A percentile compares a stretch with the other conserved stretches of the same genome.
Evolutionary conservation across 2,888 invertebrate genomes (phyloP).

Genomic region (Drosophila mimetica): DNA sequence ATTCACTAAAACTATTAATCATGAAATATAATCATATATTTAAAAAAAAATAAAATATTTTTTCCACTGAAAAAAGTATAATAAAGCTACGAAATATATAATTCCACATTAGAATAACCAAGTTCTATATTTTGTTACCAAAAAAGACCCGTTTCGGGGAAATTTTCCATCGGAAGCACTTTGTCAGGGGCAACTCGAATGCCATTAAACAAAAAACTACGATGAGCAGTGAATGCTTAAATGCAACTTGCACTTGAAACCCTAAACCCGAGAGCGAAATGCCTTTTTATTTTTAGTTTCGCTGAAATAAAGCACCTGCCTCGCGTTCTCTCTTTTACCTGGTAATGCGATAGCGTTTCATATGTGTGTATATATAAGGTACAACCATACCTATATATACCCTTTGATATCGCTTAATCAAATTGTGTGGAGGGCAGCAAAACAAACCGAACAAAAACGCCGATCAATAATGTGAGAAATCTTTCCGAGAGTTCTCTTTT

Average conservation of each 20-base stretch:
- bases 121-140: not conserved
- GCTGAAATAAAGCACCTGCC: slow-evolving; percentile 58
- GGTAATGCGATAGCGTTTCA: slow-evolving; percentile 45
- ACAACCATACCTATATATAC: slow-evolving; percentile 9
- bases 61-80: no score
- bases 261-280: slow-evolving; percentile 22
- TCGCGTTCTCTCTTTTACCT: slow-evolving; percentile 1
- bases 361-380: slow-evolving; percentile 7
- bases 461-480: slow-evolving; percentile 37
- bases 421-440: slow-evolving; percentile 33
- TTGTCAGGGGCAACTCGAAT: slow-evolving; percentile 9
- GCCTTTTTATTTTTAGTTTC: slow-evolving; percentile 25
- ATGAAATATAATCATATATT: no score
- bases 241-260: slow-evolving; percentile 36
- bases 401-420: slow-evolving; percentile 43
- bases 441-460: slow-evolving; percentile 11
- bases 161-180: slow-evolving; percentile 17
- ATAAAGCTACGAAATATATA: no score
- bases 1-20: no score
- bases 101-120: no score
- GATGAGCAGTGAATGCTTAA: slow-evolving; percentile 12
- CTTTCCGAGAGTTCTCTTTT: slow-evolving; percentile 12
- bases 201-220: not conserved
- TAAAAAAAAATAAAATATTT: not conserved
- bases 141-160: not conserved